Percentiles rank a stretch among this genome's conserved stretches.
Evolutionary conservation across 2,113 vertebrate genomes (phyloP).

Genomic region (Takifugu bimaculatus): DNA sequence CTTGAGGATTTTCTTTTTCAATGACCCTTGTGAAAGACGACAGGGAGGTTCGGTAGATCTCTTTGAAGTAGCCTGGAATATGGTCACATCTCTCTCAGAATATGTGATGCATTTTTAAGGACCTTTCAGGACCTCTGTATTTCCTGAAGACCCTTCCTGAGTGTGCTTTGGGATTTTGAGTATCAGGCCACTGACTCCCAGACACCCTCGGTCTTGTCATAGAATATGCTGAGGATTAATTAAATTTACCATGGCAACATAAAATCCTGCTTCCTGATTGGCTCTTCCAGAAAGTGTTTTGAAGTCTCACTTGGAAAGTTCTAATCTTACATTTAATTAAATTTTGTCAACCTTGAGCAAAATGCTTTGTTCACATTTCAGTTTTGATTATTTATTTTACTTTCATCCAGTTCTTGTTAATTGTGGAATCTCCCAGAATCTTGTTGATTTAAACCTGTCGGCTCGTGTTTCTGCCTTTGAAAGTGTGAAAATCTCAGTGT

Average conservation of each 20-base stretch:
- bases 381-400: not conserved
- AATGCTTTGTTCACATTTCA: not conserved
- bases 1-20: not conserved
- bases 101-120: not conserved
- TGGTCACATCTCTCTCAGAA: not conserved
- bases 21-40: not conserved
- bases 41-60: too few species aligned
- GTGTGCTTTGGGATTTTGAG: not conserved
- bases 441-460: not conserved
- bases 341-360: not conserved
- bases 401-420: not conserved
- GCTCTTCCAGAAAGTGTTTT: not conserved
- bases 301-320: too few species aligned
- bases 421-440: not conserved
- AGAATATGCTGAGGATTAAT: not conserved
- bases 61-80: too few species aligned
- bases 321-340: not conserved
- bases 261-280: constrained; percentile 1
- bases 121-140: not conserved
- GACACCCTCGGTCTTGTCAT: not conserved
- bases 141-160: not conserved
- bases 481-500: too few species aligned
- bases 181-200: not conserved
- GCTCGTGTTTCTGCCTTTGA: too few species aligned
- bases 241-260: not conserved